Evolutionary conservation across 2,888 invertebrate species (phyloP), one percentile per base, ranked within the genome.

Genomic region (Xanthostigma xanthostigma): DNA sequence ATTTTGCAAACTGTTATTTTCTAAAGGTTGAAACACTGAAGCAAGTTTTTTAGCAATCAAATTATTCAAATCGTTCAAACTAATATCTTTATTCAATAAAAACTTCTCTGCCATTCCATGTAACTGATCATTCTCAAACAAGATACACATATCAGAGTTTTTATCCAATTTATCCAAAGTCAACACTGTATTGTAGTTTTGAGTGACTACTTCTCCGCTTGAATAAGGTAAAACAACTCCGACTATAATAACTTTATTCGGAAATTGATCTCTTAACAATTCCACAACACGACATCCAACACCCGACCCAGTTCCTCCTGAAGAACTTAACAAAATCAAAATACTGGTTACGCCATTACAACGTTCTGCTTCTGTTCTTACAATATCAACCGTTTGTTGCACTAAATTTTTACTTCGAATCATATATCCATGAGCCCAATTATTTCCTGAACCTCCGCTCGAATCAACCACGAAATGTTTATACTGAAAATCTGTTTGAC

Each of bases 291-390:
- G 63, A 54, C 71, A 70, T 6, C 73, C 73, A 27, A 73, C 64
- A 6, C 74, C 74, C 10, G 74, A 72, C 13, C 75, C 75, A 2
- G 74, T 74, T 11, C 75, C 74, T 41, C 75, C 75, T 10, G 71
- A 69, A 17, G 70, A 66, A 56, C 73, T 69, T 14, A 70, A 61
- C 11, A 73, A 57, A 48, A 63, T 62, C n/a, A 73, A 55, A 48
- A 74, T 63, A 44, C 65, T 65, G n/a, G 63, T 60, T 6, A 71
- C 53, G 44, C 59, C 58, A 58, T 72, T 71, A 46, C 64, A 59
- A 40, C 59, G 64, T 56, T 75, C 74, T 39, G 63, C 52, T 57
- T 72, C 70, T 49, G 55, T 60, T 48, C 70, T 59, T 2, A 69
- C 55, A 37, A 55, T 56, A 40, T 73, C 68, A 42, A 70, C 48